Base-by-base conservation (phyloP, 2,113 vertebrate species). In the Odobenus rosmarus region DNA sequence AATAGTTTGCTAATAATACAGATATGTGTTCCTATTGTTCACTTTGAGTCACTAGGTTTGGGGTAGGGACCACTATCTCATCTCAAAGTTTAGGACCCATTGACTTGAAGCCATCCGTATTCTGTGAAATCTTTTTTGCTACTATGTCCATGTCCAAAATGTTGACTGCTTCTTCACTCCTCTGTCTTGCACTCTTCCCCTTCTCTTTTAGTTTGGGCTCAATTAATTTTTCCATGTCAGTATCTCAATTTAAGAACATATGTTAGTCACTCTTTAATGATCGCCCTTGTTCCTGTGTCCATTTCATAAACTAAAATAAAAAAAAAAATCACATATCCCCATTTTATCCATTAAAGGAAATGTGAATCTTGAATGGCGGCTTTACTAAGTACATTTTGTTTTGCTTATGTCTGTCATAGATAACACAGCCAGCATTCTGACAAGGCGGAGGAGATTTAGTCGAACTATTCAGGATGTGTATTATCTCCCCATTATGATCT, bases 401-500 rank as follows among this genome's bases (percentile, higher is more conserved):
- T 85, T 98, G 69, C 4, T 97, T 99, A 69, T 98, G 97, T 89
- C 67, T 96, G 2, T 64, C 96, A 64, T 97, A 99, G 99, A 99
- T 98, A 99, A 99, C 94, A 99, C 99, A 97, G 99, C 99, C 97
- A 99, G 99, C 97, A 99, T 99, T 94, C 96, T 99, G 98, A 99
- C 99, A 87, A 98, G 98, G 79, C 97, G 98, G 4, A 98, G 99
- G 88, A 99, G 99, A 69, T 99, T 99, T 99, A 99, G 99, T 97
- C 99, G 99, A 91, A 98, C 96, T 87, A 98, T 98, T 86, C 99
- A 99, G 98, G 99, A 99, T 93, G 98, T 98, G 71, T 99, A 99
- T 98, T 99, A 99, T 97, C 99, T 99, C 74, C 99, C 99, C 0
- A 98, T 99, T 79, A 97, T 99, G 98, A 99, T 99, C 97, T 99